Evolutionary conservation across 2,113 vertebrate genomes (phyloP), one percentile per base, ranked within the genome.

Genomic region (Dunckerocampus dactyliophorus): DNA sequence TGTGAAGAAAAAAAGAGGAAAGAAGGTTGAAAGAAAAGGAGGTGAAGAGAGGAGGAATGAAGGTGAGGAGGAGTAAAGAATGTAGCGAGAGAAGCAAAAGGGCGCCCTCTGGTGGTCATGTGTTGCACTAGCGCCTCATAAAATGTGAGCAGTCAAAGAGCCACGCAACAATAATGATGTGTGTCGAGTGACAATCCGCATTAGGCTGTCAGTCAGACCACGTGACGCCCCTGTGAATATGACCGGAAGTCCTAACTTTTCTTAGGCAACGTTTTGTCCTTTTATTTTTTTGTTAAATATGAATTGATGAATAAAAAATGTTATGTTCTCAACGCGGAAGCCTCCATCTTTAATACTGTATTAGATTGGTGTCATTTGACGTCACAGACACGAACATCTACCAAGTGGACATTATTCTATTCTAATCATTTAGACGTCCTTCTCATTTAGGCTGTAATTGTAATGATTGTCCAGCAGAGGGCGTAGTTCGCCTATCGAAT

Each of bases 81-180:
- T 60, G 66, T 50, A 52, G 74, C 67, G 60, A 60, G 50, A 54
- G 57, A 47, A n/a, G 22, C 56, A 14, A 14, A 42, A 12, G 54
- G 13, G 15, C 59, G 81, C 72, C 85, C 84, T 86, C 85, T 88
- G 79, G 80, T 84, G 88, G 86, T 56, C 39, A 69, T 0, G 81
- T 37, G 56, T 48, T 81, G 82, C 54, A 77, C 54, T 68, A 47
- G 63, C 62, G 60, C 28, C 47, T n/a, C 49, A 57, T 20, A 4
- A 12, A 14, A 13, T 7, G 2, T 3, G 17, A 28, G 7, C 31
- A 31, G 31, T 14, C 53, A 37, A 37, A 53, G 12, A 24, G 13
- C 13, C 13, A 24, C 21, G 49, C 21, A 28, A 24, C 22, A 24
- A 24, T 34, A 6, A 16, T 3, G 20, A 42, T 53, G 61, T 60